Percentiles rank a stretch among this genome's conserved stretches.
Evolutionary conservation across 2,888 invertebrate species (phyloP).

Genomic region (Drosophila gaucha): DNA sequence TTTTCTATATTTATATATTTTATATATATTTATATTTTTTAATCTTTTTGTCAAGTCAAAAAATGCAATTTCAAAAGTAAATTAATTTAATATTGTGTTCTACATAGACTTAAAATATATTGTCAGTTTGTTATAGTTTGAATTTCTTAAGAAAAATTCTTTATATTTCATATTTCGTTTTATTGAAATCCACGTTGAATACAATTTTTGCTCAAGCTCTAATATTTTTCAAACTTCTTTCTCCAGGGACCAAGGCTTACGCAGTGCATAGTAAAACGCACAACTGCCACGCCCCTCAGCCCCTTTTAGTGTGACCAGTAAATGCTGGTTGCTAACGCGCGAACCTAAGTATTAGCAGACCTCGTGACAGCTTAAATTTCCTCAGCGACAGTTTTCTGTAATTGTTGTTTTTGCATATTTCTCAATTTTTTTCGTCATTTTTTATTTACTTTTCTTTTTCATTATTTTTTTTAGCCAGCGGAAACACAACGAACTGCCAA

Average conservation of each 20-base stretch:
- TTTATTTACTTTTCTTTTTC: slow-evolving; percentile 14
- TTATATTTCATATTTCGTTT: background rate
- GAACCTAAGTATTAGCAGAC: slow-evolving; percentile 56
- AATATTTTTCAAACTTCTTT: no score
- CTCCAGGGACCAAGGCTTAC: background rate
- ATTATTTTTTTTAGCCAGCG: slow-evolving; percentile 32
- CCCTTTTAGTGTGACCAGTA: slow-evolving; percentile 5
- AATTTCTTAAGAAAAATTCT: no score
- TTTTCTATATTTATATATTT: no score
- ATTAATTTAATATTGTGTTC: no score
- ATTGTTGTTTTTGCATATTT: slow-evolving; percentile 64
- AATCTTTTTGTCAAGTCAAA: no score
- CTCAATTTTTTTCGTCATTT: slow-evolving; percentile 24
- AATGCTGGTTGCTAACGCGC: slow-evolving; percentile 21
- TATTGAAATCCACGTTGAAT: background rate
- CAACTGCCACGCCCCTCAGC: slow-evolving; percentile 2
- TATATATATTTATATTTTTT: no score
- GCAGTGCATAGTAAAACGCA: slow-evolving; percentile 10
- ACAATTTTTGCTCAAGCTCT: background rate
- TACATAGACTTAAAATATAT: no score
- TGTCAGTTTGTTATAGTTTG: no score
- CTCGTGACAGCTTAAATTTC: slow-evolving; percentile 68
- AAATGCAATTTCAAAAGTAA: no score
- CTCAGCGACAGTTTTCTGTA: slow-evolving; percentile 47
- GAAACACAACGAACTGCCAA: slow-evolving; percentile 76